Base-by-base conservation (phyloP, 2,888 invertebrate species). In the Isotomurus palustris region DNA sequence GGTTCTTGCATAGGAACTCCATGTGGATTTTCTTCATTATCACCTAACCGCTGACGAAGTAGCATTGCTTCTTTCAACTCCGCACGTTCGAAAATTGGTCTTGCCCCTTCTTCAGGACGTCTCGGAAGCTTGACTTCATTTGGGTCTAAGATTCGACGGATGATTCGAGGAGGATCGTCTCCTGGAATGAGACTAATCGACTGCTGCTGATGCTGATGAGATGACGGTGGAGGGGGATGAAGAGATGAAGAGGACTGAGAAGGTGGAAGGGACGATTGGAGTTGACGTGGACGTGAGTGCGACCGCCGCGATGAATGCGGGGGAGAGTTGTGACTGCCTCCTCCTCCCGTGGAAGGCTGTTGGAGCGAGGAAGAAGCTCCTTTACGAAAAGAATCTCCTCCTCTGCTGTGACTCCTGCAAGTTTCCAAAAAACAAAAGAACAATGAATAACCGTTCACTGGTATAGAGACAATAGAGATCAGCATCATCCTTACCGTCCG, bases 51-150 rank as follows among this genome's bases (percentile, higher is more conserved):
- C 58, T 66, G 67, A 35, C 70, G 27, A n/a, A 62, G 51, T 4
- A 36, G 19, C 54, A 70, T 66, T 4, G 66, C 55, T 40, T 70
- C 70, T 10, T 63, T 52, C 12, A 70, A 55, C 44, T 70, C 70
- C 8, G 60, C 64, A 21, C 70, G 49, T n/a, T 68, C 70, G 58
- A 70, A 70, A 29, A 70, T 67, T 17, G 67, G 64, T 17, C 61
- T 58, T 10, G 57, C 49, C 3, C 70, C 70, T 62, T 70, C 70
- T 19, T 54, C 53, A 3, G 59, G 41, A 4, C 70, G 51, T 36
- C 70, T 36, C 1, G 70, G 70, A 35, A 70, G 68, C 43, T 59
- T 68, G 0, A 70, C 68, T 41, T 65, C 65, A 21, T 68, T 66
- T 2, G 68, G 62, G 62, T 65, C 62, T 12, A 67, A 36, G 32